phyloP scores from a whole-genome alignment of 2,888 invertebrate species.

The Synergus gifuensis region DNA sequence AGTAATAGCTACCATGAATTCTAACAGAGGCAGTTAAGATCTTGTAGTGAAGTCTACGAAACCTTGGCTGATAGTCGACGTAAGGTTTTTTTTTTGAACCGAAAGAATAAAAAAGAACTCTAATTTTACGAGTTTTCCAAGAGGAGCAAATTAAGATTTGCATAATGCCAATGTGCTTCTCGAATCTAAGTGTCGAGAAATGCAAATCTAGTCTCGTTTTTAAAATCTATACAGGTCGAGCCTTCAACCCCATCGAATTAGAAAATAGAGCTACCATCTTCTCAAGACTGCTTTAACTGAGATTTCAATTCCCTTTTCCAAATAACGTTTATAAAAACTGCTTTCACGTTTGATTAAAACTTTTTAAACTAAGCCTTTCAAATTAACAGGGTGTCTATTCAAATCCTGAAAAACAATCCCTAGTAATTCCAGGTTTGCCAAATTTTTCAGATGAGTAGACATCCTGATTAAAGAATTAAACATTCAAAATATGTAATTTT shows the following conservation, averaged over 20 bases:
- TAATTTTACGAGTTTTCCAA: conserved; percentile 66
- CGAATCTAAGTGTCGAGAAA: conserved; percentile 40
- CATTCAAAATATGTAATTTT: too few species aligned
- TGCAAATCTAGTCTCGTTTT: conserved; percentile 28
- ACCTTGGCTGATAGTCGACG: background rate
- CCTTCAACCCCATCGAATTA: conserved; percentile 10
- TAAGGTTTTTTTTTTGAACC: background rate
- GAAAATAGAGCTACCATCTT: conserved; percentile 6
- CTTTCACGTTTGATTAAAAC: background rate
- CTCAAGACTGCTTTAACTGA: background rate
- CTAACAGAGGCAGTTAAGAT: background rate
- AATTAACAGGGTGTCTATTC: too few species aligned
- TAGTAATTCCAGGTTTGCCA: too few species aligned
- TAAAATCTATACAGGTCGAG: conserved; percentile 7
- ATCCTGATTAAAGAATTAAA: too few species aligned
- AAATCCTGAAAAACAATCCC: too few species aligned
- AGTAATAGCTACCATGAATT: background rate
- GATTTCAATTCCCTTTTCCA: conserved; percentile 11
- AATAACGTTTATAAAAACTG: background rate
- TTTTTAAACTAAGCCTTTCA: too few species aligned
- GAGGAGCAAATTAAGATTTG: conserved; percentile 67
- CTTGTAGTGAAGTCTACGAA: background rate
- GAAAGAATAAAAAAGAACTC: conserved; percentile 36
- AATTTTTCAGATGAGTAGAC: too few species aligned
- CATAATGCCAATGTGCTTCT: conserved; percentile 57